Evolutionary conservation across 2,888 invertebrate species (phyloP), one percentile per base, ranked within the genome.

Genomic region (Dorcus parallelipipedus): DNA sequence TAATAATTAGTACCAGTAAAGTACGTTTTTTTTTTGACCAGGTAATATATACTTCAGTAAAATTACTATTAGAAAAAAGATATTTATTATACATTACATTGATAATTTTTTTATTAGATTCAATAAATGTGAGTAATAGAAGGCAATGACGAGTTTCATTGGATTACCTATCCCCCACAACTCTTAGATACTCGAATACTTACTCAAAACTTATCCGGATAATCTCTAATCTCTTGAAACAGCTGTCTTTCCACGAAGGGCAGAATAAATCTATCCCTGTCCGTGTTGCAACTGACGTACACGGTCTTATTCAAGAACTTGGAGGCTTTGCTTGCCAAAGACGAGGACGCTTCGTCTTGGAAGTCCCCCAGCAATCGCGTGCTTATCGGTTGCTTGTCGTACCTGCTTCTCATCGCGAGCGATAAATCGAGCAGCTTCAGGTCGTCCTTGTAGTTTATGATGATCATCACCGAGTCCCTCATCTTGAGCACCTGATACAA

Each of bases 271-370:
- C 70, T 71, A 67, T 79, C 77, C 5, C 73, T 66, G 38, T 73
- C 70, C 5, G 81, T 54, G 68, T 82, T 82, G 61, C 76, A 79
- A 70, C 82, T 82, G n/a, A 82, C 67, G 67, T 75, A 82, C 9
- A 82, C 77, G 51, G 76, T 76, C 66, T 81, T 82, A 3, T 76
- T 71, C 9, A 80, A 64, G 58, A 74, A 77, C 62, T 76, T 79
- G 0, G 78, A 68, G 20, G 82, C 60, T 62, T 76, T 76, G 54
- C 61, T 63, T 1, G 78, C 73, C 26, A 79, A 61, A 56, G 71
- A 73, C 58, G 72, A 66, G 0, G 78, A 78, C 17, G 69, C 65
- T 52, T 71, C 71, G 10, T 79, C 79, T 9, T 72, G 67, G 45
- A 72, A 65, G 54, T 71, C 67, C 14, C 81, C 80, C 39, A 81